Base-by-base conservation (phyloP, 2,113 vertebrate species). In the Rutilus rutilus region DNA sequence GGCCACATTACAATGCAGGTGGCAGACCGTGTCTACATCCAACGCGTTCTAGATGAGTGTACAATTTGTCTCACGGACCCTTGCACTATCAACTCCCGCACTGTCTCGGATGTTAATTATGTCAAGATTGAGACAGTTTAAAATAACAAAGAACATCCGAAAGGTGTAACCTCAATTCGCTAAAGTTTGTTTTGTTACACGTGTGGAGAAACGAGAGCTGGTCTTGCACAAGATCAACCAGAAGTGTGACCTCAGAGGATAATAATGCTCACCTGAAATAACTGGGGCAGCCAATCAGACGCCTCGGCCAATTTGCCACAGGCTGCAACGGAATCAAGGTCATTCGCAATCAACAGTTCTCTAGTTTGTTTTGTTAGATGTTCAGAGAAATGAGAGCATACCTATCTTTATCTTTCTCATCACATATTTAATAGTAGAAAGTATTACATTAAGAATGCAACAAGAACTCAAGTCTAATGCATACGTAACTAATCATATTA, bases 401-500 rank as follows among this genome's bases (percentile, higher is more conserved):
- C 85, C 17, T 27, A 83, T 67, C 69, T 69, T 50, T 74, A 54
- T 80, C 54, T 86, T 64, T 65, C 69, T 75, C 75, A 84, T 84
- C 65, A 69, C 21, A 42, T 69, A 83, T 91, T 81, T 89, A 89
- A 89, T 90, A 91, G 90, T 87, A 90, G 87, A 90, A 89, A 86
- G 84, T 82, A 83, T 75, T 82, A 86, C 90, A 87, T 83, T 88
- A 84, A 89, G 89, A 88, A 86, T 80, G 86, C 67, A 81, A 89
- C 85, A 15, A 33, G 74, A 81, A 86, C 88, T 88, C 85, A 74
- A 94, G 94, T 93, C 65, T 92, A 95, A 94, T 89, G 87, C 91
- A 89, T 90, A 90, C 89, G 91, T 94, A 94, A 96, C 96, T 93
- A 95, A 95, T 96, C 94, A 94, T 91, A 88, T 87, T 82, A 83